Conservation (phyloP, 1,140 invertebrate species). For the Micrasema longulum region DNA sequence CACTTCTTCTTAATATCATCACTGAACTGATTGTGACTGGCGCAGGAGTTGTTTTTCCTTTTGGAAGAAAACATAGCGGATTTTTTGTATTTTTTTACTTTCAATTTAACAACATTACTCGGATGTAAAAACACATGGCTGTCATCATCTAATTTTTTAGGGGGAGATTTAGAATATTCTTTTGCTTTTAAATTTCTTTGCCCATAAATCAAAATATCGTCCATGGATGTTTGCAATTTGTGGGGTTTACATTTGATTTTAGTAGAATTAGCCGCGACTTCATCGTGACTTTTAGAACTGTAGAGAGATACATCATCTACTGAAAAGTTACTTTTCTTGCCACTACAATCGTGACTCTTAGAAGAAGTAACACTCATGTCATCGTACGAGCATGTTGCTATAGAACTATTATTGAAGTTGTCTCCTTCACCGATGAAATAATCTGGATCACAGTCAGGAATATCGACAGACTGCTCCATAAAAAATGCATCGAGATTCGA, state of each 20-base stretch:
- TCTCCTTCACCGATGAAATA: conserved; percentile 51
- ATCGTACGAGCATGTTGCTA: conserved; percentile 55
- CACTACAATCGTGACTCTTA: conserved; percentile 58
- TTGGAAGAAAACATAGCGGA: conserved; percentile 62
- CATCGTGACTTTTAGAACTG: conserved; percentile 68
- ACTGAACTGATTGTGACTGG: conserved; percentile 1
- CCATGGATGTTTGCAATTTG: conserved; percentile 61
- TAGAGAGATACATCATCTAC: conserved; percentile 68
- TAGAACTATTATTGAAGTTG: conserved; percentile 52
- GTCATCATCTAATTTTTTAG: conserved; percentile 56
- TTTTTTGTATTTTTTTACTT: conserved; percentile 62
- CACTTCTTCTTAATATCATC: conserved; percentile 45
- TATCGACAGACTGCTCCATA: conserved; percentile 58
- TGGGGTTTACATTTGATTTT: conserved; percentile 55
- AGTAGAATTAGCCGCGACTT: conserved; percentile 58
- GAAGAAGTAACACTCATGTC: conserved; percentile 63
- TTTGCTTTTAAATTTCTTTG: conserved; percentile 56
- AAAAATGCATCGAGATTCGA: conserved; percentile 19
- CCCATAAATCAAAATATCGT: conserved; percentile 65
- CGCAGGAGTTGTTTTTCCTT: conserved; percentile 53
- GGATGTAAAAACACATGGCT: conserved; percentile 63
- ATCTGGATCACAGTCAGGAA: conserved; percentile 54
- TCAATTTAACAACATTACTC: conserved; percentile 56
- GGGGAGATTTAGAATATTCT: neutral
- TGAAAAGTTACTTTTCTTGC: conserved; percentile 57